Conservation (phyloP, 2,888 invertebrate genomes). For the Horisme vitalbata region DNA sequence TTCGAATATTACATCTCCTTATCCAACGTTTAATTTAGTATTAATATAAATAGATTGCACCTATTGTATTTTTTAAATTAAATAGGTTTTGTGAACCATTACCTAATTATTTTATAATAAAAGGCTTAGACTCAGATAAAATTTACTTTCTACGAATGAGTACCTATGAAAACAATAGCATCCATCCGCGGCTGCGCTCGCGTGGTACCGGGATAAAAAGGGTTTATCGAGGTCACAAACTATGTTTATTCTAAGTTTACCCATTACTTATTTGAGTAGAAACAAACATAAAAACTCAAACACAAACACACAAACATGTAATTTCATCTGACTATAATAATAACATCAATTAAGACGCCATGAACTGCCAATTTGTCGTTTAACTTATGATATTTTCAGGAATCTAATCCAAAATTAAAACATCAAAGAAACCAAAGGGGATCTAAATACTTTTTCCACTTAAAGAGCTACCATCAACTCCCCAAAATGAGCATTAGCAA, state of each 20-base stretch:
- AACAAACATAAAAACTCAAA: too few species aligned
- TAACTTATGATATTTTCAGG: constrained; percentile 7
- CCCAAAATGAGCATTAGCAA: constrained; percentile 69
- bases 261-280: too few species aligned
- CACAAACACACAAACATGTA: neutral
- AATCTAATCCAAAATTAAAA: constrained; percentile 31
- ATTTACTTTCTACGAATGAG: too few species aligned
- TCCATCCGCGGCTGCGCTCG: too few species aligned
- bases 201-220: too few species aligned
- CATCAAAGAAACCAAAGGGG: constrained; percentile 46
- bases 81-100: too few species aligned
- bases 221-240: too few species aligned
- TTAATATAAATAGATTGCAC: neutral
- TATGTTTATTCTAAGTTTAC: too few species aligned
- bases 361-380: neutral
- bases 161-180: too few species aligned
- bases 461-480: constrained; percentile 47
- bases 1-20: constrained; percentile 1
- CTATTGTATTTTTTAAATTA: too few species aligned
- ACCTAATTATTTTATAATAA: too few species aligned
- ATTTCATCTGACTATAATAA: neutral
- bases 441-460: constrained; percentile 49
- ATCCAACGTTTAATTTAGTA: neutral
- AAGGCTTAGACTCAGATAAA: too few species aligned
- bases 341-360: neutral